These are phyloP conservation scores for Sciaenops ocellatus DNA, from an alignment of 2,797 vertebrate species.

Conservation along the genomic window DNA sequence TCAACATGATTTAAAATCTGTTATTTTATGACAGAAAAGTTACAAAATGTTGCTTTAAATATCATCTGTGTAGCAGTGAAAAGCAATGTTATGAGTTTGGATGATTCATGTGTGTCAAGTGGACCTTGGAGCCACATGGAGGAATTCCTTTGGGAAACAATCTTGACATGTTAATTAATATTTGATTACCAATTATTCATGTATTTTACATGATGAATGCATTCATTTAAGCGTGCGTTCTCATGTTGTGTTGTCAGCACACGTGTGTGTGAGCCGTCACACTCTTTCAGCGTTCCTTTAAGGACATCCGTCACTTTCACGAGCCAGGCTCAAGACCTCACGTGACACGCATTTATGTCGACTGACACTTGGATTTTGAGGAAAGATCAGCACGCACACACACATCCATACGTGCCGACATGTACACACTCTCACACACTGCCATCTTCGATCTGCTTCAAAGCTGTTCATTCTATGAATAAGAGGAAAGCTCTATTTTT, in stretches of 20 bases:
- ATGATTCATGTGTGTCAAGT: too few species aligned
- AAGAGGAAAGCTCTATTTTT: conserved; percentile 70
- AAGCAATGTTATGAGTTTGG: too few species aligned
- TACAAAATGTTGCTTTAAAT: too few species aligned
- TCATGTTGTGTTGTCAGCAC: not conserved
- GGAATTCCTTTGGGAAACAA: too few species aligned
- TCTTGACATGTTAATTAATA: not conserved
- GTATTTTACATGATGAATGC: not conserved
- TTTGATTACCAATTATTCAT: not conserved
- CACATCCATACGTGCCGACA: conserved; percentile 8
- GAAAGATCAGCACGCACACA: conserved; percentile 1
- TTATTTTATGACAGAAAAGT: too few species aligned
- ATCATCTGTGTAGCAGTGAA: too few species aligned
- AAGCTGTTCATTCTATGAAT: conserved; percentile 70
- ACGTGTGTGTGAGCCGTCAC: not conserved
- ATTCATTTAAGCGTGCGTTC: not conserved
- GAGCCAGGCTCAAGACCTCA: conserved; percentile 1
- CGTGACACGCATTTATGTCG: conserved; percentile 18
- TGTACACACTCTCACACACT: conserved; percentile 18
- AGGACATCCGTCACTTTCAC: not conserved
- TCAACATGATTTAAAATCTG: too few species aligned
- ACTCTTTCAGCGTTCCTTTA: not conserved
- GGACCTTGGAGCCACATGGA: too few species aligned
- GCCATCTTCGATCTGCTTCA: conserved; percentile 60
- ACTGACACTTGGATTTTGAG: conserved; percentile 24